Conservation (phyloP, 2,888 invertebrate genomes). For the Callinectes sapidus region DNA sequence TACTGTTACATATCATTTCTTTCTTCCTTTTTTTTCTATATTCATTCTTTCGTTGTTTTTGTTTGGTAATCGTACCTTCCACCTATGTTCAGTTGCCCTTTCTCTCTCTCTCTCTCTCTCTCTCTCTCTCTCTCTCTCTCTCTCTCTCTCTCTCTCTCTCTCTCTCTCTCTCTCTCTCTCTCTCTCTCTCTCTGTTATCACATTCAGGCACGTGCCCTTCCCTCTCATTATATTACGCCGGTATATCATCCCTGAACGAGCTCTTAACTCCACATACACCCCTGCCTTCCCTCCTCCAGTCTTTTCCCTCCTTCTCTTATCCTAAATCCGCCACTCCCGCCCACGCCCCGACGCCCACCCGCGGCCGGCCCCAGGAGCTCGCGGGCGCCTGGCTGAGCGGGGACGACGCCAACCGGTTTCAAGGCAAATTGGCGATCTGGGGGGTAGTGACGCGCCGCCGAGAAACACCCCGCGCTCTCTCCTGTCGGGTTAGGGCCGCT, state of each 20-base stretch:
- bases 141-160: neutral
- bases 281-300: constrained; percentile 26
- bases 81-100: too few species aligned
- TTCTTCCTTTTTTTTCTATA: neutral
- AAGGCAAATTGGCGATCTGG: constrained; percentile 66
- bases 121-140: neutral
- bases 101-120: neutral
- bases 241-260: constrained; percentile 57
- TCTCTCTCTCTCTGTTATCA: neutral
- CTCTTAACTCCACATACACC: constrained; percentile 58
- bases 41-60: neutral
- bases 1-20: neutral
- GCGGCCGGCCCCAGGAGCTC: constrained; percentile 54
- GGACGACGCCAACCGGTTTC: constrained; percentile 67
- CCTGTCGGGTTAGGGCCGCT: neutral
- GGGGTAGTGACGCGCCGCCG: constrained; percentile 65
- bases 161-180: neutral
- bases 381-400: constrained; percentile 62
- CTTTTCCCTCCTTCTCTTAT: constrained; percentile 43
- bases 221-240: constrained; percentile 53
- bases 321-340: constrained; percentile 50
- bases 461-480: constrained; percentile 40
- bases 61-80: too few species aligned
- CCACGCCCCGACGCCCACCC: constrained; percentile 46
- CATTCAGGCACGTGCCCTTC: constrained; percentile 40